Evolutionary conservation across 2,113 vertebrate species (phyloP), one percentile per base, ranked within the genome.

Genomic region (Lasiurus borealis): DNA sequence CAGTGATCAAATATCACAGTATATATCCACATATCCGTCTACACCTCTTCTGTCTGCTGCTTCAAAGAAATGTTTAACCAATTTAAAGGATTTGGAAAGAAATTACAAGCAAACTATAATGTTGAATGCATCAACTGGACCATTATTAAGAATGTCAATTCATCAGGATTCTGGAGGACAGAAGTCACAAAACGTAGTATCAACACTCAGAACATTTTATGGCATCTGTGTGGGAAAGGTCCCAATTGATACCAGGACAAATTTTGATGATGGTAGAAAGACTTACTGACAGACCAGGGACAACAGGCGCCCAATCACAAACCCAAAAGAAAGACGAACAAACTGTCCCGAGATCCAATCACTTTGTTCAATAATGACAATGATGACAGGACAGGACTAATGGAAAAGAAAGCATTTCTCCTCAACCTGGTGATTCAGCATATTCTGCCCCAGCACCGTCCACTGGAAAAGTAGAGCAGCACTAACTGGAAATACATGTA

Each of bases 361-460:
- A 98, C 99, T 96, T 98, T 99, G 96, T 99, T 99, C 97, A 99
- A 99, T 90, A 98, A 99, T 82, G 99, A 99, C 0, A 99, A 99
- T 0, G 99, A 99, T 0, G 98, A 98, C 69, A 98, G 95, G 99
- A 99, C 97, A 99, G 98, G 76, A 98, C 97, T 94, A 99, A 98
- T 96, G 97, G 98, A 87, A 97, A 99, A 98, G 99, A 99, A 97
- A 99, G 98, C 59, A 97, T 99, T 27, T 99, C 99, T 36, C 99
- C 99, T 7, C 98, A 98, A 21, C 99, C 99, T 18, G 99, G 99
- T 0, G 99, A 99, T 98, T 99, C 99, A 12, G 99, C 99, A 31
- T 98, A 98, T 97, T 99, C 99, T 80, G 99, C 99, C 29, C 99
- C 98, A 90, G 98, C 98, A 59, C 99, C 99, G 90, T 99, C 99